These are phyloP conservation scores for Hemitrygon akajei DNA, from an alignment of 2,797 vertebrate species.

Conservation along the genomic window DNA sequence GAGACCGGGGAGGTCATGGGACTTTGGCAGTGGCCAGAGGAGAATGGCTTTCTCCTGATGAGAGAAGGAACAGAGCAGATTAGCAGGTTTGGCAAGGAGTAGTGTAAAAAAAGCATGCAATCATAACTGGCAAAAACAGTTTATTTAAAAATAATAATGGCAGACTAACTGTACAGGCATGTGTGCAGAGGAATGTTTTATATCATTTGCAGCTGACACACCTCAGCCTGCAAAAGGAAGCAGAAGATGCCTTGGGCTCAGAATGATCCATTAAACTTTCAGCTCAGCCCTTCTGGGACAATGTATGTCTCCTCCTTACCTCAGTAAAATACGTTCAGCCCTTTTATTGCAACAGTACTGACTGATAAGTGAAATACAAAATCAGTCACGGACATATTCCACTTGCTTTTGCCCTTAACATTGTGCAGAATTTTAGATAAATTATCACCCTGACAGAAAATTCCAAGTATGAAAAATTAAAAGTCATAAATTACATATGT, in stretches of 20 bases:
- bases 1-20: background rate
- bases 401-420: background rate
- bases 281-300: background rate
- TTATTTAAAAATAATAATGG: background rate
- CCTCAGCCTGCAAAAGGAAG: background rate
- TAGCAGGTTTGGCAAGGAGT: background rate
- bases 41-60: background rate
- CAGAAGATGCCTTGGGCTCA: background rate
- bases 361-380: background rate
- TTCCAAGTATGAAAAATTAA: background rate
- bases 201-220: background rate
- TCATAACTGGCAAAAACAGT: background rate
- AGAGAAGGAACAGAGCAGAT: background rate
- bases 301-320: background rate
- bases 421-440: background rate
- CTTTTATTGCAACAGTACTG: background rate
- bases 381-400: background rate
- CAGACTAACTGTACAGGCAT: background rate
- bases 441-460: background rate
- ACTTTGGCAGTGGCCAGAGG: background rate
- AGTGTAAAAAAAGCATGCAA: background rate
- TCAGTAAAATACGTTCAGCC: slow-evolving; percentile 14
- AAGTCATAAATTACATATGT: background rate
- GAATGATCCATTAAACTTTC: background rate
- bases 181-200: background rate